These are phyloP conservation scores for Heliconius erato DNA, from an alignment of 2,888 invertebrate genomes.

Conservation along the genomic window DNA sequence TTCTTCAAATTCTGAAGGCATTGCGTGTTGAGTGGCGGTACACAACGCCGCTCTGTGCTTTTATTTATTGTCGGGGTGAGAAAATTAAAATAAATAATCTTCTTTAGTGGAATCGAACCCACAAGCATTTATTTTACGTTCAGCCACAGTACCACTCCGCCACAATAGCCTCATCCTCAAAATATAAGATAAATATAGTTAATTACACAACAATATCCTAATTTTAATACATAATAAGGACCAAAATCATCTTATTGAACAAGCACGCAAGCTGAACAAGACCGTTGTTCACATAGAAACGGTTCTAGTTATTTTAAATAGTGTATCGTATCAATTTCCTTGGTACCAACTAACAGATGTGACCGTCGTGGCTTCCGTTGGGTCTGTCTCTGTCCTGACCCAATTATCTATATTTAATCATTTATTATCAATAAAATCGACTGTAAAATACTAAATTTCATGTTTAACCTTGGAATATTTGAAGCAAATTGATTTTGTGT, in stretches of 20 bases:
- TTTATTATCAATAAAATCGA: constrained; percentile 32
- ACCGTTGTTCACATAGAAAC: background rate
- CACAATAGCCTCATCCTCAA: too few relatives aligned
- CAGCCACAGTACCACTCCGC: too few relatives aligned
- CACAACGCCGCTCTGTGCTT: too few relatives aligned
- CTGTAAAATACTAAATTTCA: constrained; percentile 40
- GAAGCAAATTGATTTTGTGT: background rate
- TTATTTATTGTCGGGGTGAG: too few relatives aligned
- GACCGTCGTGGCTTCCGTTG: constrained; percentile 33
- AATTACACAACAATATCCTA: background rate
- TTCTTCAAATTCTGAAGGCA: too few relatives aligned
- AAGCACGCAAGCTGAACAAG: constrained; percentile 15
- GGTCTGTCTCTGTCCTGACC: constrained; percentile 41
- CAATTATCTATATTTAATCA: constrained; percentile 37
- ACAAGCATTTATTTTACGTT: too few relatives aligned
- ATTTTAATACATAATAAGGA: background rate
- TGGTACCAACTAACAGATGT: constrained; percentile 39
- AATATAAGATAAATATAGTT: background rate
- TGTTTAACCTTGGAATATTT: constrained; percentile 36
- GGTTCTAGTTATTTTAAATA: constrained; percentile 20
- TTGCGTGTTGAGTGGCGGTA: too few relatives aligned
- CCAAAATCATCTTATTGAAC: background rate
- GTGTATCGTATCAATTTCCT: constrained; percentile 33
- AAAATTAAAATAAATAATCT: too few relatives aligned
- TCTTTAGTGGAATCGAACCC: too few relatives aligned